Percentiles rank a stretch among this genome's conserved stretches.
Evolutionary conservation across 2,888 invertebrate genomes (phyloP).

Genomic region (Salticus scenicus): DNA sequence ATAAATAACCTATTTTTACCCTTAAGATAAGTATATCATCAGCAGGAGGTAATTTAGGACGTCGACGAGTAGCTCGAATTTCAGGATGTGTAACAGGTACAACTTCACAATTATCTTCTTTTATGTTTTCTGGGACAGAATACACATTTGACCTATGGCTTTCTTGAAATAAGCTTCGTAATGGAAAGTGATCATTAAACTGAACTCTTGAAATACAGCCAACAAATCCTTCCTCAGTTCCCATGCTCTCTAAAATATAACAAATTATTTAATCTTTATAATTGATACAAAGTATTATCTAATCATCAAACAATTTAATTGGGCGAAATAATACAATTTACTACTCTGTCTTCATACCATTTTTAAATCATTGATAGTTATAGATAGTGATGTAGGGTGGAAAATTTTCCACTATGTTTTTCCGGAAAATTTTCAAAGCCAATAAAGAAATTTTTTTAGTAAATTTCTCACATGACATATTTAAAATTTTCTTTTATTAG

Average conservation of each 20-base stretch:
- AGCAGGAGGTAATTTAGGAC: constrained; percentile 79
- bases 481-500: too few relatives aligned
- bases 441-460: too few relatives aligned
- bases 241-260: constrained; percentile 81
- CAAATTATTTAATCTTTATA: not conserved
- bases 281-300: not conserved
- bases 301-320: too few relatives aligned
- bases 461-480: too few relatives aligned
- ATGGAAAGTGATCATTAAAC: constrained; percentile 97
- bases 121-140: constrained; percentile 84
- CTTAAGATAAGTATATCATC: constrained; percentile 87
- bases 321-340: too few relatives aligned
- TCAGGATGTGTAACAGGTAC: constrained; percentile 75
- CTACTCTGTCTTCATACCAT: too few relatives aligned
- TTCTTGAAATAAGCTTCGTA: constrained; percentile 96
- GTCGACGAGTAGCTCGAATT: constrained; percentile 88
- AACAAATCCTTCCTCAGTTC: constrained; percentile 86
- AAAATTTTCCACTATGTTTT: too few relatives aligned
- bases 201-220: constrained; percentile 96
- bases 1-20: too few relatives aligned
- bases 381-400: too few relatives aligned
- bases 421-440: too few relatives aligned
- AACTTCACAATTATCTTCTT: constrained; percentile 84
- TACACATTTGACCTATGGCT: constrained; percentile 90
- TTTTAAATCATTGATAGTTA: too few relatives aligned